Percentiles rank a stretch among this genome's conserved stretches.
Conservation (phyloP, 2,888 invertebrate genomes). For the Sialis fuliginosa region DNA sequence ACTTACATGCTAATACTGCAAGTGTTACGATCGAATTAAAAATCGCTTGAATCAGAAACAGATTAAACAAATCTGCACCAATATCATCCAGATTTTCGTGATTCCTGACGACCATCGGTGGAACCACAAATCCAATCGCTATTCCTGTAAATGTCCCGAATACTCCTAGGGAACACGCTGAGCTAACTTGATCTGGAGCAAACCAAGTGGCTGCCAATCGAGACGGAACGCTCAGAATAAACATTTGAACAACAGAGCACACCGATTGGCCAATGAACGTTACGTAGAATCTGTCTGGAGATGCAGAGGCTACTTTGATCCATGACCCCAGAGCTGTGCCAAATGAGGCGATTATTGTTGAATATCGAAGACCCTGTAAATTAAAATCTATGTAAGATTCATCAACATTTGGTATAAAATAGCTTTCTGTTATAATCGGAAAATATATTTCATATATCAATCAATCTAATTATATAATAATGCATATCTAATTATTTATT, state of each 20-base stretch:
- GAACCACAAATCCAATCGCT: slow-evolving; percentile 49
- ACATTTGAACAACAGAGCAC: slow-evolving; percentile 36
- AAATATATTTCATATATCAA: too few relatives aligned
- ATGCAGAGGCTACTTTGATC: slow-evolving; percentile 38
- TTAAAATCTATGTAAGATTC: neutral
- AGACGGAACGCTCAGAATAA: slow-evolving; percentile 47
- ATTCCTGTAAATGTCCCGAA: slow-evolving; percentile 58
- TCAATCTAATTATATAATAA: too few relatives aligned
- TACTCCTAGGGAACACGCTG: slow-evolving; percentile 53
- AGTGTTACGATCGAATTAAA: slow-evolving; percentile 36
- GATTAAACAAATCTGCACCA: slow-evolving; percentile 21
- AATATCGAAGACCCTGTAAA: slow-evolving; percentile 33
- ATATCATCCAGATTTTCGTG: slow-evolving; percentile 26
- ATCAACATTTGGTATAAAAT: too few relatives aligned
- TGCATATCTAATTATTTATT: too few relatives aligned
- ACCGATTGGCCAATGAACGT: slow-evolving; percentile 42
- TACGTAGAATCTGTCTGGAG: slow-evolving; percentile 38
- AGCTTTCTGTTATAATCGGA: too few relatives aligned
- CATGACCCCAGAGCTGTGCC: slow-evolving; percentile 40
- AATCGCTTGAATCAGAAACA: slow-evolving; percentile 18
- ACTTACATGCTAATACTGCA: slow-evolving; percentile 30
- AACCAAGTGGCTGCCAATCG: slow-evolving; percentile 54
- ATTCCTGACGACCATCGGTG: slow-evolving; percentile 31
- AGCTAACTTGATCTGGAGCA: slow-evolving; percentile 40
- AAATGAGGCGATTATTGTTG: slow-evolving; percentile 30